Evolutionary conservation across 2,888 invertebrate species (phyloP).

Genomic region (Acanthosoma haemorrhoidale): DNA sequence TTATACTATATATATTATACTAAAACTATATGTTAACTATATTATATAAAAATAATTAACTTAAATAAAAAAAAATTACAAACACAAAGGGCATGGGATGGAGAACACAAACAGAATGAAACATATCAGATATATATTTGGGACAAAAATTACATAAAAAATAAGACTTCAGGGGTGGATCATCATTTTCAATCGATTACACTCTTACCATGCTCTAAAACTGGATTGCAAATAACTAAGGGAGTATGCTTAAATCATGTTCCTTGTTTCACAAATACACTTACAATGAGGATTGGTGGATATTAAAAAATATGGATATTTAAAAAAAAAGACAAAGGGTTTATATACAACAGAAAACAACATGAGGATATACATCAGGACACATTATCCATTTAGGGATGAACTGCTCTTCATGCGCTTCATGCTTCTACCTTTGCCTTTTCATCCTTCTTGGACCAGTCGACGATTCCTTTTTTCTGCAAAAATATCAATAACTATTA

Average conservation of each 20-base stretch:
- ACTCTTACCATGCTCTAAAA: conserved; percentile 35
- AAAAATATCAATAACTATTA: conserved; percentile 42
- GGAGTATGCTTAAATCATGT: neutral
- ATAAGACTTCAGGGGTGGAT: conserved; percentile 31
- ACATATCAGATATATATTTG: neutral
- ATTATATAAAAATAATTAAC: neutral
- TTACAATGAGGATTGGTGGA: neutral
- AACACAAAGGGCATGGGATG: neutral
- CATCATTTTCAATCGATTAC: conserved; percentile 37
- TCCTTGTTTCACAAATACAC: neutral
- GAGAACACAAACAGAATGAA: neutral
- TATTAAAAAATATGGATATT: conserved; percentile 19
- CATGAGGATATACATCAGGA: conserved; percentile 4
- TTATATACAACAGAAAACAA: conserved; percentile 45
- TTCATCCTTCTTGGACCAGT: conserved; percentile 86
- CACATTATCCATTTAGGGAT: conserved; percentile 64
- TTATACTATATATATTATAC: too few species aligned
- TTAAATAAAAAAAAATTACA: neutral
- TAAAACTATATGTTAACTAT: too few species aligned
- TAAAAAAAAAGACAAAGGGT: conserved; percentile 19
- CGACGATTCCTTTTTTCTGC: conserved; percentile 86
- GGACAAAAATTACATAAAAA: neutral
- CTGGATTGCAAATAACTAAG: conserved; percentile 26
- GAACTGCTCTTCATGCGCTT: neutral
- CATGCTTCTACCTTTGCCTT: conserved; percentile 75